A percentile compares a stretch with the other conserved stretches of the same genome.
Conservation (phyloP, 30 jellyfish, hydroid and myxozoan genomes). For the Turritopsis rubra region DNA sequence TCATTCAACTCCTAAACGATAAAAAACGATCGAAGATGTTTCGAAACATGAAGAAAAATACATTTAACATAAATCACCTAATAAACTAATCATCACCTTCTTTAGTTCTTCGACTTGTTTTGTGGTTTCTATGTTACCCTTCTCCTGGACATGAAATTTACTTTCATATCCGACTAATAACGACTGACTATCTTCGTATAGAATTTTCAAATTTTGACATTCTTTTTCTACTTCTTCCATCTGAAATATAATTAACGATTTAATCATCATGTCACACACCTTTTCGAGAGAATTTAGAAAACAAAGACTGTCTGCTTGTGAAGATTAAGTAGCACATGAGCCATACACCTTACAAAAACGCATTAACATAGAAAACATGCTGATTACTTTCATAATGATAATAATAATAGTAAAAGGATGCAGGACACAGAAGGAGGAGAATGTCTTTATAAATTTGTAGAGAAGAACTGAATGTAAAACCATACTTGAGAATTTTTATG, state of each 20-base stretch:
- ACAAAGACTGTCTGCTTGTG: too few relatives aligned
- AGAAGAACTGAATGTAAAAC: neutral
- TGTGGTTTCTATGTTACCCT: constrained; percentile 15
- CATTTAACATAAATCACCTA: neutral
- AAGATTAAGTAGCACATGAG: too few relatives aligned
- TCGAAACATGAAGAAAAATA: neutral
- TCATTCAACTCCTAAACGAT: constrained; percentile 19
- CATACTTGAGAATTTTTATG: constrained; percentile 51
- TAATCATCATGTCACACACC: too few relatives aligned
- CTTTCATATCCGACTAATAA: neutral
- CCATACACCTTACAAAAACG: too few relatives aligned
- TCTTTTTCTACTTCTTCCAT: neutral
- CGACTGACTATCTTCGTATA: neutral
- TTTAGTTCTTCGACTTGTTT: constrained; percentile 13
- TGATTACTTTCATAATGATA: too few relatives aligned
- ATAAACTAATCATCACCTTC: neutral
- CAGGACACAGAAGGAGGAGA: too few relatives aligned
- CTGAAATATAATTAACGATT: neutral
- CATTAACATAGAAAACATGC: too few relatives aligned
- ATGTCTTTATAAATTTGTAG: too few relatives aligned
- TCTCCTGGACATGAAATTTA: constrained; percentile 17
- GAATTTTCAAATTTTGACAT: neutral
- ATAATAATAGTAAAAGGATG: too few relatives aligned
- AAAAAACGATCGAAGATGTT: neutral
- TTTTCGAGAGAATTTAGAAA: too few relatives aligned